Percentiles rank a stretch among this genome's conserved stretches.
These are phyloP conservation scores for Lineus longissimus DNA, from an alignment of 1,140 invertebrate species.

Conservation along the genomic window DNA sequence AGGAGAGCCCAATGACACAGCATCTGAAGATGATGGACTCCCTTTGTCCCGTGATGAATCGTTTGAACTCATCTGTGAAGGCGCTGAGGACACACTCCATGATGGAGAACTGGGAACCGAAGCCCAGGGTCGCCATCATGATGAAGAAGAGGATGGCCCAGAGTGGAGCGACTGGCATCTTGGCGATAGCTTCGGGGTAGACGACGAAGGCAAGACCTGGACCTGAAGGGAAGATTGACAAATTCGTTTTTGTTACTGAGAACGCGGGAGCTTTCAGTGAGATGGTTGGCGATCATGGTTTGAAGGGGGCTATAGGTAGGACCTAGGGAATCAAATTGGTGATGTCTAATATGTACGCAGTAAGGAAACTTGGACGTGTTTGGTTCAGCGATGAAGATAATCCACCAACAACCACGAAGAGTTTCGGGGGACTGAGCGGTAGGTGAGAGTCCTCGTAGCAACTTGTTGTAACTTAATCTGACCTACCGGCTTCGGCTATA, in stretches of 20 bases:
- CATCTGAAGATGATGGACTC: slow-evolving; percentile 35
- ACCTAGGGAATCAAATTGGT: too few species aligned
- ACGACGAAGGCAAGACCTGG: slow-evolving; percentile 95
- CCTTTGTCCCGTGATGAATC: slow-evolving; percentile 20
- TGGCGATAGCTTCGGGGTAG: slow-evolving; percentile 67
- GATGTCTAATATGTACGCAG: too few species aligned
- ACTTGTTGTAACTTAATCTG: too few species aligned
- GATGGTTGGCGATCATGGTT: too few species aligned
- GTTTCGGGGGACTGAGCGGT: too few species aligned
- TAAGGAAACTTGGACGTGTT: too few species aligned
- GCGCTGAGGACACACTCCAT: slow-evolving; percentile 47
- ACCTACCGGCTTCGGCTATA: too few species aligned
- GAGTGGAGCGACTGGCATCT: slow-evolving; percentile 84
- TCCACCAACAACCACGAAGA: too few species aligned
- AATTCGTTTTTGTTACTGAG: not conserved
- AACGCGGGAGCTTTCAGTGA: too few species aligned
- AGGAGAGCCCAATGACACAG: slow-evolving; percentile 51
- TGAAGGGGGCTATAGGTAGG: too few species aligned
- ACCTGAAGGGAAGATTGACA: slow-evolving; percentile 61
- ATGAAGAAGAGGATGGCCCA: slow-evolving; percentile 98
- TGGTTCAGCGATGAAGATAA: too few species aligned
- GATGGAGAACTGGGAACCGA: slow-evolving; percentile 64
- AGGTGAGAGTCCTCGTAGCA: too few species aligned
- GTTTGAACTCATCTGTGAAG: slow-evolving; percentile 40
- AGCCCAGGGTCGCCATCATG: slow-evolving; percentile 92